phyloP scores from a whole-genome alignment of 2,888 invertebrate species.

The Antheraea assamensis region DNA sequence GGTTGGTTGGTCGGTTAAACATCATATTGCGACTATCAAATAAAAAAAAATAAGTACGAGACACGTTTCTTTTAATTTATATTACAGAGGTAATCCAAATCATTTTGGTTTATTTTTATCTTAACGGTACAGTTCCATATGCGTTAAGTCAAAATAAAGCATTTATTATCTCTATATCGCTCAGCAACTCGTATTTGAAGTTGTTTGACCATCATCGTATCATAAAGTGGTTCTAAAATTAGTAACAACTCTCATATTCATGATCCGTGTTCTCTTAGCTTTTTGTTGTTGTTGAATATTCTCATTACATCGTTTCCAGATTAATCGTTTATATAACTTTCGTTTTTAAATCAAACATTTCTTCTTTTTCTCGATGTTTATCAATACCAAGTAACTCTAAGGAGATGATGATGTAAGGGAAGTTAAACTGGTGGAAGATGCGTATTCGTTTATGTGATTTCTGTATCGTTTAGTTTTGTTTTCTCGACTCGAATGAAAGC shows the following conservation, averaged over 20 bases:
- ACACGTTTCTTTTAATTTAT: background rate
- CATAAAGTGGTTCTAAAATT: constrained; percentile 38
- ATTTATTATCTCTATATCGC: constrained; percentile 32
- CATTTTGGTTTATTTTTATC: background rate
- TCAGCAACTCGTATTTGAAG: constrained; percentile 32
- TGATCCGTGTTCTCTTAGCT: background rate
- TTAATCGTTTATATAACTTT: background rate
- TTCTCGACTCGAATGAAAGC: too few relatives aligned
- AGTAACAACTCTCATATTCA: constrained; percentile 25
- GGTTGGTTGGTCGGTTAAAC: too few relatives aligned
- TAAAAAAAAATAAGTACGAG: background rate
- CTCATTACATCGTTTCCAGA: background rate
- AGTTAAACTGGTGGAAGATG: too few relatives aligned
- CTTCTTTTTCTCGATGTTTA: background rate
- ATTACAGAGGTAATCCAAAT: background rate
- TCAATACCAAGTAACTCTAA: background rate
- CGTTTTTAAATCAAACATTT: background rate
- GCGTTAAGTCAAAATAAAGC: constrained; percentile 14
- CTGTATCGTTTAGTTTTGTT: too few relatives aligned
- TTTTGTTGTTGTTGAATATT: background rate
- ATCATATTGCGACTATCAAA: too few relatives aligned
- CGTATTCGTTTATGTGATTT: too few relatives aligned
- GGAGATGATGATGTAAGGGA: too few relatives aligned
- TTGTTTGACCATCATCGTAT: constrained; percentile 25
- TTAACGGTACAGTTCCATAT: background rate